Percentiles rank a stretch among this genome's conserved stretches.
Conservation (phyloP, 2,888 invertebrate genomes). For the Aphodius sticticus region DNA sequence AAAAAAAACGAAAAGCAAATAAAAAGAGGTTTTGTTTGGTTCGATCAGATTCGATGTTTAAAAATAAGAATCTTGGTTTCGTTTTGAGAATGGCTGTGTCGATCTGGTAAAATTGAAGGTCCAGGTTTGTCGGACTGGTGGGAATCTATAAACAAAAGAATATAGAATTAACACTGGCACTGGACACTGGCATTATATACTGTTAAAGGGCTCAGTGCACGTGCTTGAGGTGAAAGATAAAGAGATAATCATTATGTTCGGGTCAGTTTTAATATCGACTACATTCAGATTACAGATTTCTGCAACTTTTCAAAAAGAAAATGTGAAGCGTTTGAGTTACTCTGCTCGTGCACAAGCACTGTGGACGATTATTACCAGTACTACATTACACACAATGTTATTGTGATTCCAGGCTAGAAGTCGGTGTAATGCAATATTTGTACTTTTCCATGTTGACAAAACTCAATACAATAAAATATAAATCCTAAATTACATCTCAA, state of each 20-base stretch:
- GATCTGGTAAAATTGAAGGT: constrained; percentile 50
- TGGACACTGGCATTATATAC: constrained; percentile 58
- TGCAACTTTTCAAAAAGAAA: background rate
- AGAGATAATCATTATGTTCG: no score
- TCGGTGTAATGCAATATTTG: constrained; percentile 69
- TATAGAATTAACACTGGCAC: constrained; percentile 54
- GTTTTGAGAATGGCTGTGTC: constrained; percentile 55
- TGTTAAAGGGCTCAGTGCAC: constrained; percentile 43
- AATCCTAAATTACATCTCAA: constrained; percentile 49
- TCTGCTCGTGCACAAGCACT: constrained; percentile 32
- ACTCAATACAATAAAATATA: constrained; percentile 67
- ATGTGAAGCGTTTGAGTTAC: background rate
- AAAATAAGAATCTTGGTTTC: constrained; percentile 50
- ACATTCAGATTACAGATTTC: background rate
- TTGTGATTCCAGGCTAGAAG: constrained; percentile 61
- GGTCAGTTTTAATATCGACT: background rate
- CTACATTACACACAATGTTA: constrained; percentile 56
- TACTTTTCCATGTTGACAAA: constrained; percentile 70
- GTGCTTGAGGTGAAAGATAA: constrained; percentile 16
- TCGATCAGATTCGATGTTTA: constrained; percentile 52
- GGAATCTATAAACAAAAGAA: constrained; percentile 43
- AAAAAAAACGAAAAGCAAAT: background rate
- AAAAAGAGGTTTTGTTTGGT: constrained; percentile 42
- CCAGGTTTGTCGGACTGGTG: constrained; percentile 56
- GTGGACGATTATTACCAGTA: constrained; percentile 32